Evolutionary conservation across 2,797 vertebrate genomes (phyloP).

Genomic region (Gymnocypris eckloni): DNA sequence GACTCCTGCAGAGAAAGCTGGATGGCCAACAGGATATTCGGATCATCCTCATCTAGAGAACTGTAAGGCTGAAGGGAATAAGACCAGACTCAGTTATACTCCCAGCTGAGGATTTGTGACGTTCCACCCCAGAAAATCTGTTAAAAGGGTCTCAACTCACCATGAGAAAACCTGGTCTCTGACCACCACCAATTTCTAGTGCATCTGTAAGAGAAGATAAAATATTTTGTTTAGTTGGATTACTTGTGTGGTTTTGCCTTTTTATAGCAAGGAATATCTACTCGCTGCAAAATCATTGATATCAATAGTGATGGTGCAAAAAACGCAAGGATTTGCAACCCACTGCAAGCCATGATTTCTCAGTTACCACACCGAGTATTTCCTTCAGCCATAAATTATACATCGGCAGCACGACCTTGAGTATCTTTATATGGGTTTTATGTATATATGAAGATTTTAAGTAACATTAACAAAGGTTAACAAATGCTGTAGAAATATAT

Average conservation of each 20-base stretch:
- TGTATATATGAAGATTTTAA: not conserved
- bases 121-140: not conserved
- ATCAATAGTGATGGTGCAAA: not conserved
- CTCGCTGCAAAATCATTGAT: not conserved
- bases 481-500: not conserved
- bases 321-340: not conserved
- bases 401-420: not conserved
- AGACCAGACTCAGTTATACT: not conserved
- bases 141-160: conserved; percentile 81
- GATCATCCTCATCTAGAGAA: conserved; percentile 97
- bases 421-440: not conserved
- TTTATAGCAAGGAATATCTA: not conserved
- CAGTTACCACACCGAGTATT: not conserved
- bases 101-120: conserved; percentile 4
- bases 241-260: conserved; percentile 30
- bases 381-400: not conserved
- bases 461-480: not conserved
- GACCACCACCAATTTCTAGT: conserved; percentile 84
- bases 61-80: conserved; percentile 81
- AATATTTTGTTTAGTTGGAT: conserved; percentile 30
- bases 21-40: conserved; percentile 97
- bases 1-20: conserved; percentile 97
- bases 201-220: conserved; percentile 75
- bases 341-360: not conserved
- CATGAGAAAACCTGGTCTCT: conserved; percentile 86